Conservation (phyloP, 2,113 vertebrate species). For the Scomber japonicus region DNA sequence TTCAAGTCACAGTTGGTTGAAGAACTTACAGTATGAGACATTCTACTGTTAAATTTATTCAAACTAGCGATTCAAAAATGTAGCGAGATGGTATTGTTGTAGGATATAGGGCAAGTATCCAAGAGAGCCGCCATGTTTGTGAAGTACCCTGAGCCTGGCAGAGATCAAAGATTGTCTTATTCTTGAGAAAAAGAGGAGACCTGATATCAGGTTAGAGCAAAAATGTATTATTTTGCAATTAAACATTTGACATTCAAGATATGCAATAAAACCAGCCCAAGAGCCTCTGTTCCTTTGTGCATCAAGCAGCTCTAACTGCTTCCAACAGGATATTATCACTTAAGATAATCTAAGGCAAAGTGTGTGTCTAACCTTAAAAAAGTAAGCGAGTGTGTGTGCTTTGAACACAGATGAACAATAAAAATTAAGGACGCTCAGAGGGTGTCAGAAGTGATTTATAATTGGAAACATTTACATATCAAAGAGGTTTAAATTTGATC, state of each 20-base stretch:
- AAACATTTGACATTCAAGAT: neutral
- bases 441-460: slow-evolving; percentile 51
- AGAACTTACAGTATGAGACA: slow-evolving; percentile 50
- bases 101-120: slow-evolving; percentile 18
- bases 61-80: slow-evolving; percentile 33
- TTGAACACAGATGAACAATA: slow-evolving; percentile 58
- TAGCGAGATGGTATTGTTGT: slow-evolving; percentile 3
- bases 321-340: slow-evolving; percentile 31
- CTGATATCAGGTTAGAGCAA: neutral
- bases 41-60: slow-evolving; percentile 65
- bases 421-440: slow-evolving; percentile 28
- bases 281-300: neutral
- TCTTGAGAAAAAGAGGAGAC: neutral
- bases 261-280: neutral
- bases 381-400: slow-evolving; percentile 8
- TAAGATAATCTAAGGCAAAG: slow-evolving; percentile 16
- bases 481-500: slow-evolving; percentile 55
- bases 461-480: slow-evolving; percentile 66
- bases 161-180: slow-evolving; percentile 18
- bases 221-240: neutral
- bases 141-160: neutral
- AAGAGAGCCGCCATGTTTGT: slow-evolving; percentile 6
- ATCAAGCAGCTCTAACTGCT: slow-evolving; percentile 1
- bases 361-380: neutral
- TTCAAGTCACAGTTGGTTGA: slow-evolving; percentile 45